phyloP scores from a whole-genome alignment of 2,888 invertebrate species.

The Acanthopleura granulata region DNA sequence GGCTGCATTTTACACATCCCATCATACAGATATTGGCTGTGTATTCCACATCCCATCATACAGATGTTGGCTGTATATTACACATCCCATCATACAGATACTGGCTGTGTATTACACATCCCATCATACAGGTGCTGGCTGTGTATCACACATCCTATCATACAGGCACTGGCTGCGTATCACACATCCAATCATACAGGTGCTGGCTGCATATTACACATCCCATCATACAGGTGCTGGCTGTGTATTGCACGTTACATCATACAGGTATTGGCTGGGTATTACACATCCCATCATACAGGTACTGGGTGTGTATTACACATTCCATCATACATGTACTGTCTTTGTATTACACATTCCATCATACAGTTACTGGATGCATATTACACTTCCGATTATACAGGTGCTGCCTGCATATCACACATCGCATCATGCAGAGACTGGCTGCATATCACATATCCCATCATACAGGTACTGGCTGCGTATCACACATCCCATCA shows the following conservation, averaged over 20 bases:
- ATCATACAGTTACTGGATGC: constrained; percentile 2
- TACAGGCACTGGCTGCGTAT: no score
- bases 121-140: no score
- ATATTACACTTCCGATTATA: background rate
- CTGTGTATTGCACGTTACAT: no score
- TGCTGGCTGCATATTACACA: constrained; percentile 23
- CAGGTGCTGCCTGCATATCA: no score
- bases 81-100: background rate
- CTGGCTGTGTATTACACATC: no score
- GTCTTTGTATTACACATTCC: background rate
- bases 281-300: background rate
- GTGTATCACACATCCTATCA: constrained; percentile 19
- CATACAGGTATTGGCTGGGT: no score
- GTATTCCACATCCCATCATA: no score
- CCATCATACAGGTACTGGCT: background rate
- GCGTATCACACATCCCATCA: no score
- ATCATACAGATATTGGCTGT: background rate
- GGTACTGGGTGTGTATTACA: constrained; percentile 19
- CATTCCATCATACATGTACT: background rate
- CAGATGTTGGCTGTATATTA: constrained; percentile 25
- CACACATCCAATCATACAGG: no score
- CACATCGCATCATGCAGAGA: no score
- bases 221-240: background rate
- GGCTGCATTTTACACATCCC: constrained; percentile 20
- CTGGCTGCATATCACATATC: constrained; percentile 21